Percentiles rank a stretch among this genome's conserved stretches.
Evolutionary conservation across 1,140 invertebrate genomes (phyloP).

Genomic region (Heterodera carotae): DNA sequence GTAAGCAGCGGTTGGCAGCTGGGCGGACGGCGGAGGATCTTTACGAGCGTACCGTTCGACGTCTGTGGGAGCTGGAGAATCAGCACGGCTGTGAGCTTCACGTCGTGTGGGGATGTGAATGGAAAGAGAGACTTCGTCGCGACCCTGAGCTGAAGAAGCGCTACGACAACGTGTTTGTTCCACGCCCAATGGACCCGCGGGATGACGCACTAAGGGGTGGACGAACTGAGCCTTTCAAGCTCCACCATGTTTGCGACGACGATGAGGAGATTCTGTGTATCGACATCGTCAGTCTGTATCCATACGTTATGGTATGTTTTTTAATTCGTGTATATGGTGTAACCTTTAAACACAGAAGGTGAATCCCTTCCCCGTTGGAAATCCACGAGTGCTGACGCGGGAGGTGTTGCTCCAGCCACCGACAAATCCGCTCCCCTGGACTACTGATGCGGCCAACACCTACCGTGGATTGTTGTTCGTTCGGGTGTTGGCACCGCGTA

Average conservation of each 20-base stretch:
- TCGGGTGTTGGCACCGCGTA: background rate
- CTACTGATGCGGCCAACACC: background rate
- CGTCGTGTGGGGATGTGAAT: conserved; percentile 1
- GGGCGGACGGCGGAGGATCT: conserved; percentile 24
- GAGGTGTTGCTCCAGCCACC: conserved; percentile 1
- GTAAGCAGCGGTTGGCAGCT: background rate
- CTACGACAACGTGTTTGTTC: background rate
- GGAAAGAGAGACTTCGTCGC: background rate
- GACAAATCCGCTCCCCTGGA: background rate
- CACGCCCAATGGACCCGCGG: background rate
- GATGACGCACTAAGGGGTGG: background rate
- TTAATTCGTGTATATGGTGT: too few species aligned
- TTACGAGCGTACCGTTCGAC: conserved; percentile 4
- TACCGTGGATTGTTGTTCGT: background rate
- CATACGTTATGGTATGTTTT: too few species aligned
- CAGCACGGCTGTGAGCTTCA: conserved; percentile 12
- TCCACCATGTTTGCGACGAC: too few species aligned
- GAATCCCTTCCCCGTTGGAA: background rate
- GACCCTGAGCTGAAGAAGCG: background rate
- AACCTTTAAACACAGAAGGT: background rate
- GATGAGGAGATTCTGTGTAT: too few species aligned
- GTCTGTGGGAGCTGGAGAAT: conserved; percentile 8
- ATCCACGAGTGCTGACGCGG: conserved; percentile 7
- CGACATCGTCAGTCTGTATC: too few species aligned
- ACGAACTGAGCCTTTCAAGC: too few species aligned